Percentiles rank a stretch among this genome's conserved stretches.
Evolutionary conservation across 1,140 invertebrate genomes (phyloP).

Genomic region (Nasonia giraulti): DNA sequence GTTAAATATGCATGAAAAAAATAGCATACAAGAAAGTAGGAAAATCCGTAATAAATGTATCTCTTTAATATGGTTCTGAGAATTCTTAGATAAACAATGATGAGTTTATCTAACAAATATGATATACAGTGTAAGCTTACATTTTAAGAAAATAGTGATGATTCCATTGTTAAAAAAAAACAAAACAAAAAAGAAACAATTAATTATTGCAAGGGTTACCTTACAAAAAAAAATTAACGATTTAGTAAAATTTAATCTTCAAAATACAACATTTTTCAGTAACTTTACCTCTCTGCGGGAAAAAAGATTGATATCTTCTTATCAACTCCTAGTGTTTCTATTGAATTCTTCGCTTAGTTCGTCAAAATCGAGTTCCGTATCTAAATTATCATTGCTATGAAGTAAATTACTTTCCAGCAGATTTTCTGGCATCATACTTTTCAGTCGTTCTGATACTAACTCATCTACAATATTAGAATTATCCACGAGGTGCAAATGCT

Average conservation of each 20-base stretch:
- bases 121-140: background rate
- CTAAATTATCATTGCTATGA: conserved; percentile 58
- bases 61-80: background rate
- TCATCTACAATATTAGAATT: conserved; percentile 68
- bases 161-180: conserved; percentile 23
- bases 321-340: conserved; percentile 66
- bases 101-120: background rate
- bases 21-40: background rate
- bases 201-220: background rate
- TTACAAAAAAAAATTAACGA: too few relatives aligned
- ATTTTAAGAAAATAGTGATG: background rate
- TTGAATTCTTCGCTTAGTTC: conserved; percentile 66
- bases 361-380: conserved; percentile 65
- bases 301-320: background rate
- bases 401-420: conserved; percentile 68
- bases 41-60: background rate
- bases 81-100: background rate
- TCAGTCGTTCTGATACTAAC: conserved; percentile 68
- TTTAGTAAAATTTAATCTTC: background rate
- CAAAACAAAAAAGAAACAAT: background rate
- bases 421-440: conserved; percentile 69
- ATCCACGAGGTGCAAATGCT: conserved; percentile 67
- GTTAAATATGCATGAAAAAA: background rate
- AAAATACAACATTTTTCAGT: conserved; percentile 21
- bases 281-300: conserved; percentile 40